These are phyloP conservation scores for Chymomyza amoena DNA, from an alignment of 2,888 invertebrate species.

Conservation along the genomic window DNA sequence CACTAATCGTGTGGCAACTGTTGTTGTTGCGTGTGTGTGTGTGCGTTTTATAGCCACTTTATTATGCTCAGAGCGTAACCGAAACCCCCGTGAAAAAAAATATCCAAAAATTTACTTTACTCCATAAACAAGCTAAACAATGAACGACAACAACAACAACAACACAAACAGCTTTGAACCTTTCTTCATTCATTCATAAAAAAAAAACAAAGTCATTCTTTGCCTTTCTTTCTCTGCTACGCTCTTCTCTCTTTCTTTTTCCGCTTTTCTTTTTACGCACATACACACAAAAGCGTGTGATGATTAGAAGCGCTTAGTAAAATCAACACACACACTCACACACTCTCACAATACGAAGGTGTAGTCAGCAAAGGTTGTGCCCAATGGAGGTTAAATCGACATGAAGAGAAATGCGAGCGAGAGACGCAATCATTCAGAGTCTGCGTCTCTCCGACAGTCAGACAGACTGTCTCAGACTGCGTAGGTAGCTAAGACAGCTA, in stretches of 20 bases:
- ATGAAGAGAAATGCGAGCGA: conserved; percentile 25
- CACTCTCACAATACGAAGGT: too few species aligned
- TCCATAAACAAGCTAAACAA: not conserved
- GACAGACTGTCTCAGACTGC: not conserved
- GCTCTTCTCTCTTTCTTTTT: not conserved
- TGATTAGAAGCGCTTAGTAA: conserved; percentile 50
- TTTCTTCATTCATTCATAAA: conserved; percentile 58
- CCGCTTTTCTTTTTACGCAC: not conserved
- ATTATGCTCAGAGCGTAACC: conserved; percentile 1
- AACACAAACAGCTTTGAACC: conserved; percentile 15
- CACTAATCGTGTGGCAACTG: conserved; percentile 67
- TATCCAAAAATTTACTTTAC: conserved; percentile 11
- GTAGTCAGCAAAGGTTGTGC: conserved; percentile 40
- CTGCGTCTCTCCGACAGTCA: not conserved
- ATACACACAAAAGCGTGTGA: conserved; percentile 12
- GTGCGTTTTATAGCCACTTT: conserved; percentile 54
- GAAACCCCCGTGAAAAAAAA: conserved; percentile 4
- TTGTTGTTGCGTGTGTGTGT: conserved; percentile 16
- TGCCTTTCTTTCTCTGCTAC: conserved; percentile 47
- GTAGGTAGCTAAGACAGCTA: not conserved
- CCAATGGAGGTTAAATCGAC: conserved; percentile 41
- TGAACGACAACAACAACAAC: not conserved
- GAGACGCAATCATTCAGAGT: conserved; percentile 18
- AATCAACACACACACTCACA: conserved; percentile 46
- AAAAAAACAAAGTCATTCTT: conserved; percentile 61